phyloP scores from a whole-genome alignment of 2,113 vertebrate genomes.

The Chitala chitala region DNA sequence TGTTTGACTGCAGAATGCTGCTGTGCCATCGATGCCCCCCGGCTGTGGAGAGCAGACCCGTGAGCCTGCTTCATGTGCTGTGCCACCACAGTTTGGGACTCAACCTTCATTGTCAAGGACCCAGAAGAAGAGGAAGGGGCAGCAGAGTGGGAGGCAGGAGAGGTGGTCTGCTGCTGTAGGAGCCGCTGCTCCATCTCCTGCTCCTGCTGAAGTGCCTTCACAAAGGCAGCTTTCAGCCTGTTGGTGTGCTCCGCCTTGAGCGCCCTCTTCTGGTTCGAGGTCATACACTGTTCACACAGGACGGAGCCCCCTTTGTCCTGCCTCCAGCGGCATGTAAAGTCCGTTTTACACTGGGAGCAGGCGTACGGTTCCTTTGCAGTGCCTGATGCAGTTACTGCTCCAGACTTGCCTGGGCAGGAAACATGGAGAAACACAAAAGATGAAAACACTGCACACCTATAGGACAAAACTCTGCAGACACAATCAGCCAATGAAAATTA shows the following conservation, averaged over 20 bases:
- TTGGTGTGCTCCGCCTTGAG: constrained; percentile 93
- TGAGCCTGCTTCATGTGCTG: constrained; percentile 62
- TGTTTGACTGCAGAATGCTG: constrained; percentile 79
- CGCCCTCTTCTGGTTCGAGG: constrained; percentile 87
- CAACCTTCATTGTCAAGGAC: constrained; percentile 49
- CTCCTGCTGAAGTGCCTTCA: constrained; percentile 93
- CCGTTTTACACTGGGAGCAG: constrained; percentile 90
- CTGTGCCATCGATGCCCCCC: constrained; percentile 61
- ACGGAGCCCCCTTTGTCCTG: constrained; percentile 79
- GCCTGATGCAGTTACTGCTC: constrained; percentile 22
- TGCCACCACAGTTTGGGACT: constrained; percentile 51
- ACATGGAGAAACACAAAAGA: neutral
- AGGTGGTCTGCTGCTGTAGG: constrained; percentile 73
- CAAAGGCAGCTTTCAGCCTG: constrained; percentile 89
- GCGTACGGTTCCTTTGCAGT: constrained; percentile 72
- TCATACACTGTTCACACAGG: constrained; percentile 94
- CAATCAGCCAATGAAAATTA: neutral
- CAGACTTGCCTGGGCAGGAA: constrained; percentile 24
- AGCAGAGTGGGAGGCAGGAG: constrained; percentile 53
- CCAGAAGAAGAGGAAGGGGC: constrained; percentile 54
- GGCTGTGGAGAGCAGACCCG: constrained; percentile 58
- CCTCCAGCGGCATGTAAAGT: constrained; percentile 96
- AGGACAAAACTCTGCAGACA: neutral
- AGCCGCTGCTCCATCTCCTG: constrained; percentile 95
- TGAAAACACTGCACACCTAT: neutral